These are phyloP conservation scores for Oopsacas minuta DNA, from an alignment of 37 sponge, comb jelly and placozoan species.

Conservation along the genomic window DNA sequence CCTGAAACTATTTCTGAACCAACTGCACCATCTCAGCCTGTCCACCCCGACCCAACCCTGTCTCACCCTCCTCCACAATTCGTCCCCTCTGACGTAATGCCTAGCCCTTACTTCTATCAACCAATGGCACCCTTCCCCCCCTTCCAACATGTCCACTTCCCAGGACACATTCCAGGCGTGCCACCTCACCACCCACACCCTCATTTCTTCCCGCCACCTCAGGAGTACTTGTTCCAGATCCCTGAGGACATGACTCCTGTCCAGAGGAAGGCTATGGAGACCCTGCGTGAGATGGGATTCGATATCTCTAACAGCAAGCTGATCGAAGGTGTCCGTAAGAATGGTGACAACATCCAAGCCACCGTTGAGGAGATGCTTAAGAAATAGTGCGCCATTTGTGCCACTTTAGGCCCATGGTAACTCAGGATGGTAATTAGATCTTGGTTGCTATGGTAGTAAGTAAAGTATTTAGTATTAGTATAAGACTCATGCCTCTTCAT, in stretches of 20 bases:
- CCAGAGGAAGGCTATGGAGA: neutral
- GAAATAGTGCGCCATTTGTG: neutral
- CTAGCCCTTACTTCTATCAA: neutral
- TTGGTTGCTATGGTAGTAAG: slow-evolving; percentile 16
- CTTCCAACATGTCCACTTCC: neutral
- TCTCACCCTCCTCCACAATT: neutral
- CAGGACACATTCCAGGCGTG: neutral
- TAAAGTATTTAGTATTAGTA: slow-evolving; percentile 1
- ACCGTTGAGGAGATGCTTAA: neutral
- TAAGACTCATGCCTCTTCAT: neutral
- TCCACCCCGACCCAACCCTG: neutral
- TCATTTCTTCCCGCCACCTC: neutral
- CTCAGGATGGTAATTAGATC: neutral
- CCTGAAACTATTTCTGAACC: neutral
- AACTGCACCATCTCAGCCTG: neutral
- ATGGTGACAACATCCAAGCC: neutral
- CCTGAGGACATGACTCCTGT: neutral
- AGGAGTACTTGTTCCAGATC: neutral
- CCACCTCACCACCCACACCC: neutral
- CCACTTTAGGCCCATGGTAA: neutral
- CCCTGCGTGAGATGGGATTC: slow-evolving; percentile 6
- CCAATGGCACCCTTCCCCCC: neutral
- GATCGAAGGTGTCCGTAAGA: neutral
- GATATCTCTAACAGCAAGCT: neutral
- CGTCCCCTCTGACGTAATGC: neutral